A percentile compares a stretch with the other conserved stretches of the same genome.
Conservation (phyloP, 2,888 invertebrate genomes). For the Abscondita cerata region DNA sequence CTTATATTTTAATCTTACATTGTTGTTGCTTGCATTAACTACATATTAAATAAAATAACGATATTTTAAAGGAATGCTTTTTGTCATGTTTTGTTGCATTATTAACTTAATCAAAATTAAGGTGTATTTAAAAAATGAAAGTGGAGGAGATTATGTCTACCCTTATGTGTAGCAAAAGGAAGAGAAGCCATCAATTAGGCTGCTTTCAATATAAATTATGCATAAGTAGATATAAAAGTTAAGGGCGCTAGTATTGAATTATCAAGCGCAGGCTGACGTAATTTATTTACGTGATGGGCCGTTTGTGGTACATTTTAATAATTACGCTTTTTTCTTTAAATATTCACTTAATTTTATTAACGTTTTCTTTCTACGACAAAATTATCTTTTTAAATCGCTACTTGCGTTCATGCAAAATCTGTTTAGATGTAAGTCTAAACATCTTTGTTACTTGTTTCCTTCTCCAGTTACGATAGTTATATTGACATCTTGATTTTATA, state of each 20-base stretch:
- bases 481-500: no score
- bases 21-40: background rate
- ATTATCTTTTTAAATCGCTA: background rate
- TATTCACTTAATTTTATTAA: background rate
- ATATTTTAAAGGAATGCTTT: conserved; percentile 1
- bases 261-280: conserved; percentile 49
- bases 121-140: conserved; percentile 2
- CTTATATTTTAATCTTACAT: conserved; percentile 1
- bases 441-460: no score
- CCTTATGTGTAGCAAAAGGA: conserved; percentile 13
- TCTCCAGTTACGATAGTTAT: no score
- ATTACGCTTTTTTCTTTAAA: conserved; percentile 43
- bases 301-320: conserved; percentile 53
- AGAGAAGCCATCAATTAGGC: conserved; percentile 27
- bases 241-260: conserved; percentile 51
- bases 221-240: conserved; percentile 52
- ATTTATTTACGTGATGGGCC: conserved; percentile 51
- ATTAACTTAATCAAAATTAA: background rate
- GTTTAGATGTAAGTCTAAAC: no score
- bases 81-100: conserved; percentile 12
- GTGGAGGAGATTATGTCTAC: conserved; percentile 3
- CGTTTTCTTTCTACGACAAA: background rate
- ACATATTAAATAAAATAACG: background rate
- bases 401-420: no score
- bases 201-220: conserved; percentile 51